phyloP scores from a whole-genome alignment of 1,140 invertebrate species.

The Zaprionus lachaisei region DNA sequence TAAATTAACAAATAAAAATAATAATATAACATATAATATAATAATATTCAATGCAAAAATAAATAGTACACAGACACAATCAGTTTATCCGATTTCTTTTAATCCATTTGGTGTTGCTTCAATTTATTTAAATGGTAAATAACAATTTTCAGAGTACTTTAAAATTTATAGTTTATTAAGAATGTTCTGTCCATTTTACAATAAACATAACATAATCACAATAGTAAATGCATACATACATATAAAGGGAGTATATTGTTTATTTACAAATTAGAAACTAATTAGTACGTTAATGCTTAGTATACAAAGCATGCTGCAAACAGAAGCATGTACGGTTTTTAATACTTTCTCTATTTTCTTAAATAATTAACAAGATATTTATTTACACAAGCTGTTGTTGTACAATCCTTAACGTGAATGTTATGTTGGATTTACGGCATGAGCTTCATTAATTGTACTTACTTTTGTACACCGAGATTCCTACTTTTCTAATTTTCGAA shows the following conservation, averaged over 20 bases:
- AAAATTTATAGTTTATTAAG: constrained; percentile 42
- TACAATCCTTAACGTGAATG: constrained; percentile 14
- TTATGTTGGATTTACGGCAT: constrained; percentile 4
- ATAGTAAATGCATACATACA: constrained; percentile 48
- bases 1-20: not conserved
- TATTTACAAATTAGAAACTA: constrained; percentile 44
- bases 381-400: constrained; percentile 35
- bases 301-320: constrained; percentile 11
- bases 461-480: constrained; percentile 13
- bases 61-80: not conserved
- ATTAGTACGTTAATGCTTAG: constrained; percentile 21
- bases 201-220: constrained; percentile 49
- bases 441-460: constrained; percentile 15
- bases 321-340: not conserved
- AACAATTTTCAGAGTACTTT: constrained; percentile 36
- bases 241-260: constrained; percentile 33
- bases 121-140: constrained; percentile 36
- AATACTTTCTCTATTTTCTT: constrained; percentile 19
- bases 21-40: not conserved
- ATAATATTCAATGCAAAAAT: not conserved
- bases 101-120: constrained; percentile 21
- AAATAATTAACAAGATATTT: constrained; percentile 34
- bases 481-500: constrained; percentile 2
- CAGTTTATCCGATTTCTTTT: not conserved
- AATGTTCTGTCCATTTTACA: constrained; percentile 37